Conservation (phyloP, 1,140 invertebrate genomes). For the Macrotrachela quadricornifera region DNA sequence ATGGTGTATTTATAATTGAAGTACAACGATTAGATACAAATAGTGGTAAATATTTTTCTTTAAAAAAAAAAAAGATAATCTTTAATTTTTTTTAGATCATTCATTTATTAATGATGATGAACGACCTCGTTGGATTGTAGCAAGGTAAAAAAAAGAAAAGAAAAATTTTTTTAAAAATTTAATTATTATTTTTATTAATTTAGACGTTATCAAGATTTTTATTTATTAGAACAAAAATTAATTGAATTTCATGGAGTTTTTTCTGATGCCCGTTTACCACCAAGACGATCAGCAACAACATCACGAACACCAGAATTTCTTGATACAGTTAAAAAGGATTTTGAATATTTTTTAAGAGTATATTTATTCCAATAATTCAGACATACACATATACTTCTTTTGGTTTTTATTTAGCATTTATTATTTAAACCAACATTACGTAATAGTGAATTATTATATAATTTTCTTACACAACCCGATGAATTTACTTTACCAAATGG, state of each 20-base stretch:
- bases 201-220: slow-evolving; percentile 47
- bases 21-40: too few relatives aligned
- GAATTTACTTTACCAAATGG: too few relatives aligned
- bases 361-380: background rate
- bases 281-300: slow-evolving; percentile 38
- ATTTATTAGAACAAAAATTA: slow-evolving; percentile 47
- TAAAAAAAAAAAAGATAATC: too few relatives aligned
- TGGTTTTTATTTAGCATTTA: background rate
- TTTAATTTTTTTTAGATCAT: too few relatives aligned
- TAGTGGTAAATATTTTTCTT: too few relatives aligned
- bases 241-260: slow-evolving; percentile 64
- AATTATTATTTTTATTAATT: slow-evolving; percentile 8
- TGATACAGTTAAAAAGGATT: slow-evolving; percentile 21
- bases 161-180: too few relatives aligned
- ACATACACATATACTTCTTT: slow-evolving; percentile 32
- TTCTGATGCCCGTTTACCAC: slow-evolving; percentile 47
- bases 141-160: too few relatives aligned
- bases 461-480: background rate
- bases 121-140: too few relatives aligned
- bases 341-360: slow-evolving; percentile 26
- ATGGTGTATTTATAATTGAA: too few relatives aligned
- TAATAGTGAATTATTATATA: background rate
- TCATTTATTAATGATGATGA: too few relatives aligned
- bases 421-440: background rate
- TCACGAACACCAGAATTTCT: slow-evolving; percentile 30